Base-by-base conservation (phyloP, 2,888 invertebrate genomes). In the Caenorhabditis uteleia region DNA sequence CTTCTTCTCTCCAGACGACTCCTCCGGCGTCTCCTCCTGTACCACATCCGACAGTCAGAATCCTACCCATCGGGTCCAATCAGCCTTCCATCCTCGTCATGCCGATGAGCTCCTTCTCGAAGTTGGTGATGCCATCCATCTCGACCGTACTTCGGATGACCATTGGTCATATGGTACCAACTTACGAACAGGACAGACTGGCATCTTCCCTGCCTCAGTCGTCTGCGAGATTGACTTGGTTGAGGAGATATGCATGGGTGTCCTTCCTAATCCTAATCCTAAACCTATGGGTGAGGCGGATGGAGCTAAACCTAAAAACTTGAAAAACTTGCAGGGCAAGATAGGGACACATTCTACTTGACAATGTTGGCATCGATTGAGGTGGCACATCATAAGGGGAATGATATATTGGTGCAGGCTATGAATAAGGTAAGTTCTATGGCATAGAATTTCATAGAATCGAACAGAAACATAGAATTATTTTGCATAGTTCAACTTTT, bases 111-210 rank as follows among this genome's bases (percentile, higher is more conserved):
- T 98, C 66, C 92, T 93, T 84, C 88, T 98, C 27, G 95, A 97
- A 86, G 94, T 95, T 58, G 97, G 97, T 1, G 97, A 97, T 85
- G 93, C 95, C 1, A 89, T 97, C 70, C 94, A 95, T 84, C 93
- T 98, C 16, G 81, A 83, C 40, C 78, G 82, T 74, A 94, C 95
- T 85, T 92, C 91, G 21, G 95, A 95, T 77, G 97, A 97, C 85
- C 87, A 94, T 68, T 97, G 97, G 97, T 93, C 93, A 85, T 93
- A 94, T 89, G 95, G 95, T 43, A 92, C 95, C 0, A 97, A 98
- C 86, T 87, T 98, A 74, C 88, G 95, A 78, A 93, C 94, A 2
- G 93, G 93, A 14, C 89, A 92, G 72, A 90, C 90, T 84, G 97
- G 97, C 26, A 93, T 95, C 70, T 97, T 98, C 83, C 97, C 97